Conservation (phyloP, 2,113 vertebrate species). For the Oxyruncus cristatus region DNA sequence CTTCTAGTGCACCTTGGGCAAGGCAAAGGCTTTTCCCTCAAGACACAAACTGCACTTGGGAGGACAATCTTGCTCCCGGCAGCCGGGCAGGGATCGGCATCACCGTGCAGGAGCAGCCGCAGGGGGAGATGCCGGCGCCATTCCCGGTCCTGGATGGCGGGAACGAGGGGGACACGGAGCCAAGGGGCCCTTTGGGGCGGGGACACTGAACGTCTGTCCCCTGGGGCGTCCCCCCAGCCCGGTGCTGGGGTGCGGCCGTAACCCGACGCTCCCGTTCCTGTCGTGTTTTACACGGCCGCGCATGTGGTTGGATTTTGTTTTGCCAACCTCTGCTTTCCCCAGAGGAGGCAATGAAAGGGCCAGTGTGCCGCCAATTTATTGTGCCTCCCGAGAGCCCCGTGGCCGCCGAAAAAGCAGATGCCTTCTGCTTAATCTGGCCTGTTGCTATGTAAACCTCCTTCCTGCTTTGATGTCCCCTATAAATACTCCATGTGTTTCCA, state of each 20-base stretch:
- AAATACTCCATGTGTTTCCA: slow-evolving; percentile 67
- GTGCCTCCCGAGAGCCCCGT: slow-evolving; percentile 27
- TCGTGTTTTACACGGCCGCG: neutral
- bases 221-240: neutral
- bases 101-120: rapidly evolving
- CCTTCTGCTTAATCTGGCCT: slow-evolving; percentile 49
- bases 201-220: rapidly evolving
- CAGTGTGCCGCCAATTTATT: neutral
- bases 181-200: neutral
- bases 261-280: neutral
- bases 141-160: neutral
- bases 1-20: neutral
- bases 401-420: slow-evolving; percentile 56
- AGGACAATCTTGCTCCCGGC: rapidly evolving
- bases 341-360: slow-evolving; percentile 1
- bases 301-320: slow-evolving; percentile 45
- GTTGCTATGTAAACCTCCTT: slow-evolving; percentile 58
- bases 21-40: neutral
- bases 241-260: neutral
- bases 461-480: slow-evolving; percentile 61
- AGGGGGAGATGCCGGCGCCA: neutral
- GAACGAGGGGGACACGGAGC: rapidly evolving
- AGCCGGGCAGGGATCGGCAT: neutral
- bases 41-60: rapidly evolving
- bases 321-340: slow-evolving; percentile 26